A percentile compares a stretch with the other conserved stretches of the same genome.
Evolutionary conservation across 2,797 vertebrate species (phyloP).

Genomic region (Smutsia temminckii): DNA sequence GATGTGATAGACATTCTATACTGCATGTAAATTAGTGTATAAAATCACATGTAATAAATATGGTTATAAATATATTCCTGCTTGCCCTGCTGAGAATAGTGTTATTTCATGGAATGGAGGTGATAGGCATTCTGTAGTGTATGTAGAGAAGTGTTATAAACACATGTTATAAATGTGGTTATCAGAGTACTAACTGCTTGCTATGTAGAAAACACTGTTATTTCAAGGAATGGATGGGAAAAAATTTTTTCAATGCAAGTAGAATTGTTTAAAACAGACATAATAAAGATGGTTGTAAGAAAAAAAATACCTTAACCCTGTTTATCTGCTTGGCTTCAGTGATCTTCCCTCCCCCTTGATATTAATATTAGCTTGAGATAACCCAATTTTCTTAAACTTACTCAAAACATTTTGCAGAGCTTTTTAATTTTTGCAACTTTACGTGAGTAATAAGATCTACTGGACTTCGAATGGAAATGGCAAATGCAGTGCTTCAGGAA

Average conservation of each 20-base stretch:
- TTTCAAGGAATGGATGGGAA: not conserved
- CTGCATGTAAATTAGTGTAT: not conserved
- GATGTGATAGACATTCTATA: not conserved
- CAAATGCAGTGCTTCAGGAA: conserved; percentile 1
- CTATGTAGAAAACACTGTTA: not conserved
- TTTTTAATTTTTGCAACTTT: conserved; percentile 69
- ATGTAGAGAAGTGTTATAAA: not conserved
- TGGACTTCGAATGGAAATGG: conserved; percentile 60
- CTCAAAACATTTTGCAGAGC: conserved; percentile 64
- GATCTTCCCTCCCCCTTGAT: not conserved
- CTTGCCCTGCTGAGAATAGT: not conserved
- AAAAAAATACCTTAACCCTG: not conserved
- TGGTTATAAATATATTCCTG: not conserved
- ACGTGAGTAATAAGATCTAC: conserved; percentile 62
- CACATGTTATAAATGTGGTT: not conserved
- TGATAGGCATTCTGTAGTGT: not conserved
- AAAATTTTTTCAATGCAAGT: not conserved
- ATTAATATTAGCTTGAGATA: conserved; percentile 53
- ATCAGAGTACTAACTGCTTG: not conserved
- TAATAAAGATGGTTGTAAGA: not conserved
- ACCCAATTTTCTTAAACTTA: conserved; percentile 61
- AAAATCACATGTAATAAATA: not conserved
- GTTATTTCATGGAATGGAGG: not conserved
- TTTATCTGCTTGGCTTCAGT: conserved; percentile 32
- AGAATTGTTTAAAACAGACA: not conserved